Base-by-base conservation (phyloP, 2,113 vertebrate species). In the Pogonocichla stellata region DNA sequence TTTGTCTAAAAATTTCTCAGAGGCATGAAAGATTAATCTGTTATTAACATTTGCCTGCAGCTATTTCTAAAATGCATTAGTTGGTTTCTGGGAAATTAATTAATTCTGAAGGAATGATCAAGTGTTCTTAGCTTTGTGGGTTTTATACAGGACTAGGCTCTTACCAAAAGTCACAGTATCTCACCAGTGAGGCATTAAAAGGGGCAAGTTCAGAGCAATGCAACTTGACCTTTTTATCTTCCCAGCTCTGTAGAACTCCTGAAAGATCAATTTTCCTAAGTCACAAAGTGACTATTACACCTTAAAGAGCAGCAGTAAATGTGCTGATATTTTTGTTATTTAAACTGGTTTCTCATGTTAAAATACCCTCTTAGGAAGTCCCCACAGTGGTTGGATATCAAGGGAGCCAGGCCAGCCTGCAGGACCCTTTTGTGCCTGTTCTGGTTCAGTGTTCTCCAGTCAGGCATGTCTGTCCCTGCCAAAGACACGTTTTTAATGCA, bases 81-180 rank as follows among this genome's bases (percentile, higher is more conserved):
- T 92, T 92, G 62, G 33, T 92, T 96, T 95, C 89, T 92, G 80
- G 77, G 72, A 97, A 95, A 94, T 93, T 93, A 96, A 96, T 96
- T 93, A 92, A 96, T 96, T 88, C 89, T 85, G 72, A 93, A 96
- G 92, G 75, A 91, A 90, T 84, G 61, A 90, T 86, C 58, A 92
- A 88, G 62, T 65, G 66, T 94, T 97, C 62, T 86, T 92, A 86
- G 53, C 57, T 80, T 79, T 90, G 81, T 87, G 83, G 26, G 4
- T 91, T 96, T 92, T 80, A 64, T 38, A 42, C 62, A 80, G 69
- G 67, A 88, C 60, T 65, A 65, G 45, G 20, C 85, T 58, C 19
- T 90, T 85, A 80, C 40, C 15, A 64, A 94, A 90, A 93, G 75
- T 61, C 67, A 50, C 2, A 8, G 42, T 89, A 67, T 91, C 94